These are phyloP conservation scores for Macaria liturata DNA, from an alignment of 2,888 invertebrate genomes.

Conservation along the genomic window DNA sequence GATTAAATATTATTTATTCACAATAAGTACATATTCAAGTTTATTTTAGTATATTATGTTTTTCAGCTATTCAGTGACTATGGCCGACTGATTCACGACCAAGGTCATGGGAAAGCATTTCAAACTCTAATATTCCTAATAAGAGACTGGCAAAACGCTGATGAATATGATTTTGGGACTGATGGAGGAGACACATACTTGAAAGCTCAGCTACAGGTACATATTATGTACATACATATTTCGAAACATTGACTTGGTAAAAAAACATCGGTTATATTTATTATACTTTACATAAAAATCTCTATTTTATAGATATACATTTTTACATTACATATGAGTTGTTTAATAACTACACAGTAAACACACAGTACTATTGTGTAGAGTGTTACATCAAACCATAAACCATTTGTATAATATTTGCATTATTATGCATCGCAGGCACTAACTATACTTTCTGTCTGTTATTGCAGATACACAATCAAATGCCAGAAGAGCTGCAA, in stretches of 20 bases:
- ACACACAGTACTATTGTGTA: too few relatives aligned
- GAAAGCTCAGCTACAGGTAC: neutral
- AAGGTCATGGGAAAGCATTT: slow-evolving; percentile 90
- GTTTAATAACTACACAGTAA: too few relatives aligned
- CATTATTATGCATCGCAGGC: too few relatives aligned
- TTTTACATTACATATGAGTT: too few relatives aligned
- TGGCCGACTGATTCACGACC: slow-evolving; percentile 92
- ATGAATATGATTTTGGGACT: slow-evolving; percentile 92
- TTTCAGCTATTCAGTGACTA: slow-evolving; percentile 23
- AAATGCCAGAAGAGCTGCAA: slow-evolving; percentile 83
- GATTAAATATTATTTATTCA: too few relatives aligned
- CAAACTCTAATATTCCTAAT: slow-evolving; percentile 91
- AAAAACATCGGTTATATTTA: too few relatives aligned
- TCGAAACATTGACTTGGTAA: neutral
- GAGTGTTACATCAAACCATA: too few relatives aligned
- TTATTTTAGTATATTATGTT: neutral
- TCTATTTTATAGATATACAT: too few relatives aligned
- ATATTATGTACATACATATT: neutral
- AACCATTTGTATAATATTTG: too few relatives aligned
- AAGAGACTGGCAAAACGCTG: slow-evolving; percentile 96
- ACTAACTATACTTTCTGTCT: too few relatives aligned
- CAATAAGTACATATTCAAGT: too few relatives aligned
- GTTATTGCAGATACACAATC: slow-evolving; percentile 48
- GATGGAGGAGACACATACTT: slow-evolving; percentile 4
- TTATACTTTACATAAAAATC: too few relatives aligned